These are phyloP conservation scores for Silurus aristotelis DNA, from an alignment of 2,797 vertebrate genomes.

Conservation along the genomic window DNA sequence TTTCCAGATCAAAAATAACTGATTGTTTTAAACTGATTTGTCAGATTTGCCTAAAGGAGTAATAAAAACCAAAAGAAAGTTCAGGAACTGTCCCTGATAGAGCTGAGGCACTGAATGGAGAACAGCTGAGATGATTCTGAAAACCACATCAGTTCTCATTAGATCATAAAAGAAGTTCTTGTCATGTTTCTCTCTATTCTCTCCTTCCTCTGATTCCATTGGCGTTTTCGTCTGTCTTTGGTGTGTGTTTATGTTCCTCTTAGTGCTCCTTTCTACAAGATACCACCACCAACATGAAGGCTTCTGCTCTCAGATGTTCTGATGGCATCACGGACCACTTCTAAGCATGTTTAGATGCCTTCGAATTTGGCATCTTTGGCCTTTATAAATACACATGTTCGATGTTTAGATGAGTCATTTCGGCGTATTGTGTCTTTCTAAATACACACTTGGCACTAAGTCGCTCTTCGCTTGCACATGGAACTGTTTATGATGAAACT, in stretches of 20 bases:
- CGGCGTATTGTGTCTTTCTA: slow-evolving; percentile 16
- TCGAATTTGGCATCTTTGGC: slow-evolving; percentile 17
- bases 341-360: slow-evolving; percentile 31
- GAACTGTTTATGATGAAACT: slow-evolving; percentile 33
- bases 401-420: slow-evolving; percentile 24
- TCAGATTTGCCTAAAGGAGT: neutral
- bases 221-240: neutral
- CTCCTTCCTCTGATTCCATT: neutral
- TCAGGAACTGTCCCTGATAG: neutral
- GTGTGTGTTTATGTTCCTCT: slow-evolving; percentile 20
- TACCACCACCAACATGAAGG: slow-evolving; percentile 26
- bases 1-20: neutral
- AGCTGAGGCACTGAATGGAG: neutral
- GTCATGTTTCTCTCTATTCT: neutral
- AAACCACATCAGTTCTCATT: slow-evolving; percentile 13
- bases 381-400: slow-evolving; percentile 37
- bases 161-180: slow-evolving; percentile 2
- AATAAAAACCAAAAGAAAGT: neutral
- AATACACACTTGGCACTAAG: slow-evolving; percentile 15
- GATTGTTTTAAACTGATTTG: neutral
- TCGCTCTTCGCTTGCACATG: slow-evolving; percentile 12
- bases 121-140: neutral
- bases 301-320: slow-evolving; percentile 23
- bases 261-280: slow-evolving; percentile 17
- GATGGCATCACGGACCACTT: slow-evolving; percentile 34